These are phyloP conservation scores for Neoaliturus tenellus DNA, from an alignment of 2,888 invertebrate species.

Conservation along the genomic window DNA sequence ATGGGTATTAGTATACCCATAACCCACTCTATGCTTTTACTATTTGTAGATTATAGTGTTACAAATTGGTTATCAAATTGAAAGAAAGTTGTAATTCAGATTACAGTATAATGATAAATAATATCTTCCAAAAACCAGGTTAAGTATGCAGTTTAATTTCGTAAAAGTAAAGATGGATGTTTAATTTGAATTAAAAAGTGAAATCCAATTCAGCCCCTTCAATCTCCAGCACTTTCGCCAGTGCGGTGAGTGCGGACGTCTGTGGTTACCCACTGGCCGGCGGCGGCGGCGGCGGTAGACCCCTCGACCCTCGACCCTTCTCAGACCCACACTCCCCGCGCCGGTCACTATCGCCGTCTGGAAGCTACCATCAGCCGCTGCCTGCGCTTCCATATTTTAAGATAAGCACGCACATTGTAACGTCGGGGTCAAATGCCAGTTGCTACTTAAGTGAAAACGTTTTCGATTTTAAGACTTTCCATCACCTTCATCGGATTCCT, in stretches of 20 bases:
- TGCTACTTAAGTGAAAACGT: neutral
- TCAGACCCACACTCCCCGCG: neutral
- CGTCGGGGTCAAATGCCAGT: neutral
- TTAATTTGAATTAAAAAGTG: constrained; percentile 22
- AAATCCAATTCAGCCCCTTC: neutral
- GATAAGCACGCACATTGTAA: neutral
- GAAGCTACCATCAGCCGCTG: neutral
- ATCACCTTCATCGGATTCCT: too few species aligned
- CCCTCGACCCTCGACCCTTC: neutral
- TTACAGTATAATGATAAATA: too few species aligned
- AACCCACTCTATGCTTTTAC: too few species aligned
- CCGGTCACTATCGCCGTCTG: neutral
- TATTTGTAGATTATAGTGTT: too few species aligned
- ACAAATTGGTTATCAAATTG: neutral
- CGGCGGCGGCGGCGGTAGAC: neutral
- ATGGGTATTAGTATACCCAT: too few species aligned
- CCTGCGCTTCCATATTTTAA: neutral
- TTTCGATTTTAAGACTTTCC: neutral
- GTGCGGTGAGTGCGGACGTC: neutral
- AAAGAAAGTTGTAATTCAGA: too few species aligned
- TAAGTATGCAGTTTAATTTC: neutral
- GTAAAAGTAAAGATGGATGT: neutral
- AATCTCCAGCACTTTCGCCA: neutral
- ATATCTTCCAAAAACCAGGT: too few species aligned
- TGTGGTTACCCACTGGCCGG: neutral